These are phyloP conservation scores for Bos indicus DNA, from an alignment of 2,113 vertebrate species.

Conservation along the genomic window DNA sequence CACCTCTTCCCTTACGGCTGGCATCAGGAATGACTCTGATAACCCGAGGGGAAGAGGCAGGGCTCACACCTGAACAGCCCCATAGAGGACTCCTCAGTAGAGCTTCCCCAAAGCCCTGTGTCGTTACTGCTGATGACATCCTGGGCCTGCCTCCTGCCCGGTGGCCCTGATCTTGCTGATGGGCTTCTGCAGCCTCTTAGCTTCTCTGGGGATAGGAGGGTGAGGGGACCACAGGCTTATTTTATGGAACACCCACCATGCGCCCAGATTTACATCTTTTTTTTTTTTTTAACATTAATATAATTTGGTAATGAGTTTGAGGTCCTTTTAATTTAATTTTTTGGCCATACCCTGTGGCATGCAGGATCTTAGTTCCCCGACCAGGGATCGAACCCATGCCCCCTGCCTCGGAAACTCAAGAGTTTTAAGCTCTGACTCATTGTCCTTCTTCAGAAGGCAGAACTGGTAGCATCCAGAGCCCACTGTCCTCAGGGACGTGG, in stretches of 20 bases:
- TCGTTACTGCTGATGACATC: background rate
- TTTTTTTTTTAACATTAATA: background rate
- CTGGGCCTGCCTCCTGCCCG: background rate
- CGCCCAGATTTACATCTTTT: fast-evolving
- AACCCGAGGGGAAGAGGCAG: background rate
- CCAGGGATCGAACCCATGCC: background rate
- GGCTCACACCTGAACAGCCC: background rate
- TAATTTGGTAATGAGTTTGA: background rate
- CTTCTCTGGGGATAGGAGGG: background rate
- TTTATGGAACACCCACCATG: background rate
- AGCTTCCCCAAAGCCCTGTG: background rate
- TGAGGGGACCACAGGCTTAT: background rate
- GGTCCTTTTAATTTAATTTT: background rate
- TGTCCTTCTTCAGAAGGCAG: background rate
- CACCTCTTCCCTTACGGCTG: background rate
- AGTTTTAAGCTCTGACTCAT: background rate
- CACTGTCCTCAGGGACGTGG: background rate
- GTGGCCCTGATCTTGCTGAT: background rate
- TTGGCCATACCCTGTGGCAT: background rate
- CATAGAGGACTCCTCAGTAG: fast-evolving
- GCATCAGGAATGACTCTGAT: background rate
- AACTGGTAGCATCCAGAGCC: background rate
- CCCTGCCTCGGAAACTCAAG: background rate
- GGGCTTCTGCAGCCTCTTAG: background rate
- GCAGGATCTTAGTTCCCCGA: background rate